Evolutionary conservation across 2,888 invertebrate genomes (phyloP).

Genomic region (Kuschelorhynchus macadamiae): DNA sequence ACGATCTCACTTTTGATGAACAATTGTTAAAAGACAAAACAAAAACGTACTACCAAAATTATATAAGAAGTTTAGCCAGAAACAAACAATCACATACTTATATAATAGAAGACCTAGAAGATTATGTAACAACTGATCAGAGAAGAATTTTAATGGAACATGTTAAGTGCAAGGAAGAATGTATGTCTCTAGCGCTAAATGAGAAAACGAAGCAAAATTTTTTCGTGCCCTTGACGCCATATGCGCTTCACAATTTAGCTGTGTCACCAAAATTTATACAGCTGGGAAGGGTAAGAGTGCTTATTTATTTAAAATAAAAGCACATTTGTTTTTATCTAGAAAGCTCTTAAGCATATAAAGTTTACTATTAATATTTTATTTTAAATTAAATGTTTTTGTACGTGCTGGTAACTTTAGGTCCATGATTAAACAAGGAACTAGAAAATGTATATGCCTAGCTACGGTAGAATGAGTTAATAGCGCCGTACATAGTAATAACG

Average conservation of each 20-base stretch:
- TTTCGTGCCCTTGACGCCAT: conserved; percentile 66
- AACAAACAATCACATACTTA: background rate
- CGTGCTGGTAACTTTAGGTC: too few species aligned
- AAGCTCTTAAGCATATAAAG: too few species aligned
- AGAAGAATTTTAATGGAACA: conserved; percentile 39
- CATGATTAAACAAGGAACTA: too few species aligned
- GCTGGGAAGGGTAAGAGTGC: conserved; percentile 59
- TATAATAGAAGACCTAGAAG: conserved; percentile 7
- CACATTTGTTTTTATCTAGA: background rate
- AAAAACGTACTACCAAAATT: conserved; percentile 52
- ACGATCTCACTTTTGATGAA: conserved; percentile 54
- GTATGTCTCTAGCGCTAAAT: background rate
- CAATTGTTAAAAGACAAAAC: conserved; percentile 49
- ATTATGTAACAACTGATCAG: conserved; percentile 45
- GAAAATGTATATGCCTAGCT: too few species aligned
- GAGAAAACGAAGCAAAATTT: background rate
- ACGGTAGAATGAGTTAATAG: too few species aligned
- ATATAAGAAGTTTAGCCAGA: conserved; percentile 38
- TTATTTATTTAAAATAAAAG: too few species aligned
- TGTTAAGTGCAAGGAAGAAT: background rate
- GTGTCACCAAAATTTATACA: conserved; percentile 64
- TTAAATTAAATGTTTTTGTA: too few species aligned
- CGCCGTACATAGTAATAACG: too few species aligned
- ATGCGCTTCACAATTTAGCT: conserved; percentile 66
- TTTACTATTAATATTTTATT: too few species aligned